These are phyloP conservation scores for Vesta saturnalis DNA, from an alignment of 2,888 invertebrate genomes.

Conservation along the genomic window DNA sequence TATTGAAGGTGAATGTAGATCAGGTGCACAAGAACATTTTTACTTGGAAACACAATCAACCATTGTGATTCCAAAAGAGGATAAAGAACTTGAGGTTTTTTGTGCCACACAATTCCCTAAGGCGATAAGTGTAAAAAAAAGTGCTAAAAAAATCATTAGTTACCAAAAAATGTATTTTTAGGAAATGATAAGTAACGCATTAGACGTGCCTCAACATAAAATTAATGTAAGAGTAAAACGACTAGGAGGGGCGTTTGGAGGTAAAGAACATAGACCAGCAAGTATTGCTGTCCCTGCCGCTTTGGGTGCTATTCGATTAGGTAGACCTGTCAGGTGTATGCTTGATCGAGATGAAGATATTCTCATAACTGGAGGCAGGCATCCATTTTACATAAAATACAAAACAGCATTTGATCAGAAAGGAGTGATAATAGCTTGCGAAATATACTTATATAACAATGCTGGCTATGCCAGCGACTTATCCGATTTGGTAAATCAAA, in stretches of 20 bases:
- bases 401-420: conserved; percentile 81
- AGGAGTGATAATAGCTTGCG: conserved; percentile 79
- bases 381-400: conserved; percentile 89
- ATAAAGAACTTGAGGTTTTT: conserved; percentile 86
- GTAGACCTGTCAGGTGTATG: conserved; percentile 85
- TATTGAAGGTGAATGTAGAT: conserved; percentile 80
- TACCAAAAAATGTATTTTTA: too few relatives aligned
- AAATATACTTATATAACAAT: conserved; percentile 81
- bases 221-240: conserved; percentile 84
- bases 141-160: too few relatives aligned
- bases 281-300: conserved; percentile 78
- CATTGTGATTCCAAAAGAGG: conserved; percentile 76
- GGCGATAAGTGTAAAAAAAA: conserved; percentile 73
- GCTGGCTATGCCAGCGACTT: conserved; percentile 86
- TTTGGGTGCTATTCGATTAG: conserved; percentile 81
- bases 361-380: conserved; percentile 86
- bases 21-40: conserved; percentile 96
- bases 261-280: conserved; percentile 84
- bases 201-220: conserved; percentile 78
- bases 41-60: conserved; percentile 89
- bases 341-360: conserved; percentile 96
- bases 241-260: conserved; percentile 95
- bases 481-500: conserved; percentile 78
- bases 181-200: conserved; percentile 35
- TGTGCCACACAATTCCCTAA: conserved; percentile 87